phyloP scores from a whole-genome alignment of 2,113 vertebrate species.

The Esox niger region DNA sequence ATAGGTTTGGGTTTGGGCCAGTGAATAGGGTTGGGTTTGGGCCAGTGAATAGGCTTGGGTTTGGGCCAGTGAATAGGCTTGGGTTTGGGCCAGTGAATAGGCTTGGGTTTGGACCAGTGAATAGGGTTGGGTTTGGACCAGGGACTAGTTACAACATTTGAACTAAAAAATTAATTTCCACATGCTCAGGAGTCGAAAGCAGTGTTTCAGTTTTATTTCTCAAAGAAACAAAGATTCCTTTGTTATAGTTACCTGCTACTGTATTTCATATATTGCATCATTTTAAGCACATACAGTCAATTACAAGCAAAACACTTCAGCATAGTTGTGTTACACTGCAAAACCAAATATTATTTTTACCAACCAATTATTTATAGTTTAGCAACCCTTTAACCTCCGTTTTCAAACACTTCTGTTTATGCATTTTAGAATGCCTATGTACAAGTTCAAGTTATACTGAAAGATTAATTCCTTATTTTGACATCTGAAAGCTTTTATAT shows the following conservation, averaged over 20 bases:
- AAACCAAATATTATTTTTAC: not conserved
- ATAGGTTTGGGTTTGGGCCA: no score
- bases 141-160: not conserved
- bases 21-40: no score
- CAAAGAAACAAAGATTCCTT: constrained; percentile 6
- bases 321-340: not conserved
- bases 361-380: no score
- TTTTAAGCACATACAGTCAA: constrained; percentile 37
- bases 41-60: no score
- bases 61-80: no score
- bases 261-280: constrained; percentile 24
- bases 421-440: not conserved
- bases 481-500: no score
- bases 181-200: not conserved
- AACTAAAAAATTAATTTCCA: not conserved
- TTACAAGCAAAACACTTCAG: constrained; percentile 7
- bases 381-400: no score
- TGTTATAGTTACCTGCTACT: constrained; percentile 28
- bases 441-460: not conserved
- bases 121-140: no score
- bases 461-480: not conserved
- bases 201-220: constrained; percentile 45
- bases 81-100: no score
- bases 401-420: not conserved
- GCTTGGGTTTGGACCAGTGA: no score